Percentiles rank a stretch among this genome's conserved stretches.
phyloP scores from a whole-genome alignment of 2,888 invertebrate species.

The Callimorpha dominula region DNA sequence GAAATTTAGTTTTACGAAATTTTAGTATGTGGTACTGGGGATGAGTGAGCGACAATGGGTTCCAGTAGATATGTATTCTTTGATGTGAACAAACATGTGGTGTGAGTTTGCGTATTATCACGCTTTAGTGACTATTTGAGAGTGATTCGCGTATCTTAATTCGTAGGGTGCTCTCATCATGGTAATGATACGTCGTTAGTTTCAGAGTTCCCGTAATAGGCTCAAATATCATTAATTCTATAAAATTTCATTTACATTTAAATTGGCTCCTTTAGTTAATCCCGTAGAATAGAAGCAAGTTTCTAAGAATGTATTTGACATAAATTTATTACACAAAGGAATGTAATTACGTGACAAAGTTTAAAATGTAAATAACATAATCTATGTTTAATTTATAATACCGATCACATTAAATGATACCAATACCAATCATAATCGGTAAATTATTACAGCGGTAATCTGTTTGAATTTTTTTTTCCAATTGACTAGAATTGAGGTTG shows the following conservation, averaged over 20 bases:
- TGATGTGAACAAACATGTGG: slow-evolving; percentile 84
- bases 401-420: slow-evolving; percentile 10
- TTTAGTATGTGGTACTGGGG: slow-evolving; percentile 54
- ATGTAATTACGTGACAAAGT: slow-evolving; percentile 12
- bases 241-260: slow-evolving; percentile 47
- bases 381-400: slow-evolving; percentile 17
- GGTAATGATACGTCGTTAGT: slow-evolving; percentile 72
- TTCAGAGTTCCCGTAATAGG: slow-evolving; percentile 70
- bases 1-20: slow-evolving; percentile 24
- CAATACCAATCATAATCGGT: slow-evolving; percentile 13
- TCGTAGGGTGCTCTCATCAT: slow-evolving; percentile 62
- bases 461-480: slow-evolving; percentile 11
- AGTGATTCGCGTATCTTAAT: slow-evolving; percentile 78
- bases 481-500: neutral
- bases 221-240: slow-evolving; percentile 40
- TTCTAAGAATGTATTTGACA: slow-evolving; percentile 16
- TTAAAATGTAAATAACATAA: slow-evolving; percentile 20
- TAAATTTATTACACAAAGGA: slow-evolving; percentile 17
- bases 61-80: slow-evolving; percentile 63
- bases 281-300: slow-evolving; percentile 8
- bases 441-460: slow-evolving; percentile 14
- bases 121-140: slow-evolving; percentile 82
- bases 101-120: slow-evolving; percentile 71
- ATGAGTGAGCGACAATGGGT: slow-evolving; percentile 36
- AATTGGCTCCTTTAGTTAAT: slow-evolving; percentile 41